A percentile compares a stretch with the other conserved stretches of the same genome.
phyloP scores from a whole-genome alignment of 1,140 invertebrate genomes.

The Apis dorsata region DNA sequence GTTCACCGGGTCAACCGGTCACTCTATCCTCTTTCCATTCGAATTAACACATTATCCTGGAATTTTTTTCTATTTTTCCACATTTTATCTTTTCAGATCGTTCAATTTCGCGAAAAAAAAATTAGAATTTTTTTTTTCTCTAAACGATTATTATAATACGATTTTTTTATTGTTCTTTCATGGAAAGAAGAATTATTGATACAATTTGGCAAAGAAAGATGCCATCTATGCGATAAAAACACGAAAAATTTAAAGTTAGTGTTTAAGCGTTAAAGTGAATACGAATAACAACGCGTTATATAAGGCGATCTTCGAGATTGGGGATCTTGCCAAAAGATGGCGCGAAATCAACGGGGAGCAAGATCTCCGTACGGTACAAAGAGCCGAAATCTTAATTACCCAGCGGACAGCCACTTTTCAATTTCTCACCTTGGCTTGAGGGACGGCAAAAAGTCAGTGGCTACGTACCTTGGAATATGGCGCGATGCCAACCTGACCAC shows the following conservation, averaged over 20 bases:
- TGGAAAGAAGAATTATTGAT: too few species aligned
- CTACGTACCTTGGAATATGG: conserved; percentile 26
- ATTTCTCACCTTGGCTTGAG: conserved; percentile 57
- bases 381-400: conserved; percentile 61
- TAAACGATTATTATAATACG: too few species aligned
- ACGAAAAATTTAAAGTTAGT: conserved; percentile 1
- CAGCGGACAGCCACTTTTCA: conserved; percentile 58
- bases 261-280: not conserved
- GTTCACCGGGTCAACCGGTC: conserved; percentile 23
- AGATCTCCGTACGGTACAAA: not conserved
- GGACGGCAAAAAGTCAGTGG: conserved; percentile 28
- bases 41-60: conserved; percentile 12
- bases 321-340: conserved; percentile 1
- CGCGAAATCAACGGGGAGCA: not conserved
- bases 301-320: not conserved
- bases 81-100: not conserved
- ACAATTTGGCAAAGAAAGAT: not conserved
- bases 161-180: too few species aligned
- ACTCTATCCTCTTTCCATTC: conserved; percentile 1
- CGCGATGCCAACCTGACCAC: conserved; percentile 20
- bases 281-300: conserved; percentile 16
- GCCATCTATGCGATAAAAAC: not conserved
- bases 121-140: not conserved
- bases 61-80: not conserved
- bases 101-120: not conserved